These are phyloP conservation scores for Melanotaenia maccullochi DNA, from an alignment of 2,797 vertebrate genomes.

Conservation along the genomic window DNA sequence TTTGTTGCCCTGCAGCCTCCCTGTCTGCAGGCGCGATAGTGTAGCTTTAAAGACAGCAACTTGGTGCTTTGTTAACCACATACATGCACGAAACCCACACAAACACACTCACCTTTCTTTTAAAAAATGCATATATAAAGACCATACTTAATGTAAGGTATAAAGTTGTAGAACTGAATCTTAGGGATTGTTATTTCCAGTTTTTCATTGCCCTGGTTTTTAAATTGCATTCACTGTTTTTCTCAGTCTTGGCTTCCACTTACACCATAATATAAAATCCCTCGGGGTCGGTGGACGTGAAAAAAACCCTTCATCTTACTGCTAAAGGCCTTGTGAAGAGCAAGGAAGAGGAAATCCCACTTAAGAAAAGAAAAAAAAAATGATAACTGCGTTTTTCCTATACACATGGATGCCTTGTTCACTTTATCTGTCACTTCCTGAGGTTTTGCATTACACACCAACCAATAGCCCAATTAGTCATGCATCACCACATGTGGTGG, in stretches of 20 bases:
- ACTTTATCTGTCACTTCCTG: slow-evolving; percentile 70
- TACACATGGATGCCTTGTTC: slow-evolving; percentile 59
- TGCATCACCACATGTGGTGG: slow-evolving; percentile 78
- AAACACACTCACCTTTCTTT: neutral
- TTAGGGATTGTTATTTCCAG: slow-evolving; percentile 15
- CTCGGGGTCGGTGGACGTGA: slow-evolving; percentile 13
- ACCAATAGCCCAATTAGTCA: slow-evolving; percentile 80
- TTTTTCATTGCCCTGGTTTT: slow-evolving; percentile 42
- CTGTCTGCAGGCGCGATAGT: slow-evolving; percentile 5
- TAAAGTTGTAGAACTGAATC: slow-evolving; percentile 30
- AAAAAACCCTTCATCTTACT: slow-evolving; percentile 62
- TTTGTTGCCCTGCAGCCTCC: slow-evolving; percentile 23
- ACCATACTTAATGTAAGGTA: slow-evolving; percentile 3
- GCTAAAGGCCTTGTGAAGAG: slow-evolving; percentile 59
- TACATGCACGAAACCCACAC: slow-evolving; percentile 2
- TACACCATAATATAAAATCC: slow-evolving; percentile 56
- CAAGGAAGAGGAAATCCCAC: slow-evolving; percentile 73
- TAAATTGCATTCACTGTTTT: slow-evolving; percentile 55
- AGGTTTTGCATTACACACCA: slow-evolving; percentile 74
- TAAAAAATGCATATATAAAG: neutral
- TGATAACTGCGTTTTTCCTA: slow-evolving; percentile 54
- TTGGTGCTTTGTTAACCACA: slow-evolving; percentile 19
- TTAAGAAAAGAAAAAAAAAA: slow-evolving; percentile 48
- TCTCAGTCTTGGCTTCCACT: slow-evolving; percentile 45
- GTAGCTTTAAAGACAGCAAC: slow-evolving; percentile 49